phyloP scores from a whole-genome alignment of 2,797 vertebrate species.

The Myotis vivesi region DNA sequence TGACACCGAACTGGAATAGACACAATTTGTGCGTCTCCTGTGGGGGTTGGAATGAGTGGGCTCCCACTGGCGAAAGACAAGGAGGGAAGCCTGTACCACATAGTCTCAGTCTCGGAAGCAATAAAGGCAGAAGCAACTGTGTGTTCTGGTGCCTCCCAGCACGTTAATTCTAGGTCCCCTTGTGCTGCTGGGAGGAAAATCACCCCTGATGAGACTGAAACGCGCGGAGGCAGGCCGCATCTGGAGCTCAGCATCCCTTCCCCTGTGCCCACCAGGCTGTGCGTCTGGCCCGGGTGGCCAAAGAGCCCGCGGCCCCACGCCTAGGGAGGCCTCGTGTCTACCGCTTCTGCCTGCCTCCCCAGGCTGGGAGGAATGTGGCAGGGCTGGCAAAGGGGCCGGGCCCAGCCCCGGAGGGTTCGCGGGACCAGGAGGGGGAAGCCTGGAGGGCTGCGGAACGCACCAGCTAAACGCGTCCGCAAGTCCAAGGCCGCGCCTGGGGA shows the following conservation, averaged over 20 bases:
- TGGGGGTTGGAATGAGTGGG: not conserved
- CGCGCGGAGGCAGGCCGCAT: accelerated
- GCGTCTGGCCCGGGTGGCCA: no score
- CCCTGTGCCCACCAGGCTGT: not conserved
- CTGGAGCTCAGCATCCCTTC: not conserved
- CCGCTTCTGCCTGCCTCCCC: not conserved
- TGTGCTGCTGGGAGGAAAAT: not conserved
- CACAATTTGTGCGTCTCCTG: not conserved
- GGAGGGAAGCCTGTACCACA: not conserved
- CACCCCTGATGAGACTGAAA: not conserved
- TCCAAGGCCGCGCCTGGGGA: not conserved
- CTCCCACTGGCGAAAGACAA: not conserved
- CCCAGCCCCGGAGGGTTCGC: not conserved
- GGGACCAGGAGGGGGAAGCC: accelerated
- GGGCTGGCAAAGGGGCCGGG: accelerated
- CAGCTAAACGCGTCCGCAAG: accelerated
- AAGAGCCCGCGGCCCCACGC: no score
- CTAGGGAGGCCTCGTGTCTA: not conserved
- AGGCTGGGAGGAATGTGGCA: not conserved
- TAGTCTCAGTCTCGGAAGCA: not conserved
- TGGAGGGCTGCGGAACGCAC: not conserved
- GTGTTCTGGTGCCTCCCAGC: no score
- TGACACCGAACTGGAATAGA: no score
- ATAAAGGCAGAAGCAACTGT: not conserved
- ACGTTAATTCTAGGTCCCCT: not conserved